Conservation (phyloP, 2,797 vertebrate species). For the Eleutherodactylus coqui region DNA sequence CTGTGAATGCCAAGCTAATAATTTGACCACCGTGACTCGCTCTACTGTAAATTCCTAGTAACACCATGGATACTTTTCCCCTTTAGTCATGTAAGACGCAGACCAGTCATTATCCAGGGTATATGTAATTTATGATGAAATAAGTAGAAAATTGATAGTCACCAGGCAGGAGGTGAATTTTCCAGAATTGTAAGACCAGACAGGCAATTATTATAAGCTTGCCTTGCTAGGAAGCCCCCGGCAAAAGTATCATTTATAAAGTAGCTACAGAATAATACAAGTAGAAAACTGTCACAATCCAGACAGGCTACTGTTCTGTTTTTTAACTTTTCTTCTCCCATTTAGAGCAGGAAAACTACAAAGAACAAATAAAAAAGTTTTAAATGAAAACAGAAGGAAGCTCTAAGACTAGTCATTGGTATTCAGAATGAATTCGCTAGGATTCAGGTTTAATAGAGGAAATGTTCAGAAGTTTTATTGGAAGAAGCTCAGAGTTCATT, state of each 20-base stretch:
- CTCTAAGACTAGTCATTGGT: slow-evolving; percentile 23
- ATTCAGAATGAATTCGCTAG: slow-evolving; percentile 40
- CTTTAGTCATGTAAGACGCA: slow-evolving; percentile 56
- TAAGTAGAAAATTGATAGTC: slow-evolving; percentile 17
- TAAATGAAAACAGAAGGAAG: slow-evolving; percentile 47
- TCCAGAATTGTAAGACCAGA: slow-evolving; percentile 21
- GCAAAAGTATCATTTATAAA: neutral
- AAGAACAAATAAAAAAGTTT: slow-evolving; percentile 47
- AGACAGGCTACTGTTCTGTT: slow-evolving; percentile 18
- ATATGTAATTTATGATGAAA: slow-evolving; percentile 19
- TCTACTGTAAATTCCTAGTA: slow-evolving; percentile 60
- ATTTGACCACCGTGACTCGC: slow-evolving; percentile 63
- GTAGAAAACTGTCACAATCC: slow-evolving; percentile 36
- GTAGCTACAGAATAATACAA: slow-evolving; percentile 45
- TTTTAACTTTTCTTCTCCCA: slow-evolving; percentile 15
- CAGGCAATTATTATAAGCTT: slow-evolving; percentile 4
- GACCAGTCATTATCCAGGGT: slow-evolving; percentile 51
- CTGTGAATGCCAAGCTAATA: slow-evolving; percentile 62
- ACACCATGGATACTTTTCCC: slow-evolving; percentile 48
- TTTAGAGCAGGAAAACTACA: slow-evolving; percentile 10
- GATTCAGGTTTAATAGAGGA: slow-evolving; percentile 62
- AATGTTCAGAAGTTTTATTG: slow-evolving; percentile 61
- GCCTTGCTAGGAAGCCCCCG: neutral
- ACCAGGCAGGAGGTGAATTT: slow-evolving; percentile 24
- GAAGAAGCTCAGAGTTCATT: slow-evolving; percentile 57